Base-by-base conservation (phyloP, 1,140 invertebrate species). In the Penaeus indicus region DNA sequence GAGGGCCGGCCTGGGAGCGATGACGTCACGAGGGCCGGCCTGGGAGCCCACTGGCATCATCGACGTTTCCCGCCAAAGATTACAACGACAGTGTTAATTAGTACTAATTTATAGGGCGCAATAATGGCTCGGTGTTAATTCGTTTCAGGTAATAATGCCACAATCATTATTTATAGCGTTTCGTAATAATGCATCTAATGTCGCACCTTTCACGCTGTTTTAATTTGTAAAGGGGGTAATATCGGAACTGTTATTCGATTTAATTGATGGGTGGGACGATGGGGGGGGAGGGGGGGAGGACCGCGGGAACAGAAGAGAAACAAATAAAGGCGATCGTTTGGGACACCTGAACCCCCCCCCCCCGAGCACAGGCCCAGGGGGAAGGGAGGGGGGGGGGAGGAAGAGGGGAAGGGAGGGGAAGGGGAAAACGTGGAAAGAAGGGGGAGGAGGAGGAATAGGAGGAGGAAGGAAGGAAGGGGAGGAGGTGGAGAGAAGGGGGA, bases 81-180 rank as follows among this genome's bases (percentile, higher is more conserved):
- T 79, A 86, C 84, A 78, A 47, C 60, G 75, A 86, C 75, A 79
- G n/a, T 79, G 64, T 79, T 79, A 86, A 86, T 86, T 79, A 79
- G 72, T 61, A 61, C 13, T 86, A 86, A 86, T 86, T 86, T 86
- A 86, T 86, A 63, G 84, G 61, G 27, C 42, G 69, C 72, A 78
- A 77, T 79, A 79, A 78, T 63, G 84, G 75, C 22, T 27, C n/a
- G 84, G 38, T 85, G 69, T 86, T 86, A 86, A 79, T 86, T 77
- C 61, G 75, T 47, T 86, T 79, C 75, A 63, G 84, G 61, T 79
- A 86, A 86, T 63, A 79, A n/a, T 63, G 63, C 84, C 60, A 86
- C 63, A 62, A 86, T 62, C 75, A 63, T 86, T 86, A 86, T 86
- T 86, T 86, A 86, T 77, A 62, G 61, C 75, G 72, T 63, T 32